Conservation (phyloP, 2,797 vertebrate genomes). For the Sus cebifrons region DNA sequence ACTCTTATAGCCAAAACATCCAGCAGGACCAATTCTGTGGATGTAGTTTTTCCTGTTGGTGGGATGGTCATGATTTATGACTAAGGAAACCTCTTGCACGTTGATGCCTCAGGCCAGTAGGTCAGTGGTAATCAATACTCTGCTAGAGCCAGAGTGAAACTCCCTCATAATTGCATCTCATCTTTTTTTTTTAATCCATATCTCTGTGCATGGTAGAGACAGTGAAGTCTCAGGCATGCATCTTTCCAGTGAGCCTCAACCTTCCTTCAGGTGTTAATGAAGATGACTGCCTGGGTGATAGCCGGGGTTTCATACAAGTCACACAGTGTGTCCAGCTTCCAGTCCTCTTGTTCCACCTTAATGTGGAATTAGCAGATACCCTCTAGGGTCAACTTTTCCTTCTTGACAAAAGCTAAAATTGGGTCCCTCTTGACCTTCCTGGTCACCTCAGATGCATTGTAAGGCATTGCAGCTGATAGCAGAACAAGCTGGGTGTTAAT, state of each 20-base stretch:
- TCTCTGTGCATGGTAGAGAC: constrained; percentile 96
- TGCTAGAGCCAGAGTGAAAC: constrained; percentile 95
- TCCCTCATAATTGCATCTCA: constrained; percentile 96
- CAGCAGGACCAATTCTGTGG: constrained; percentile 93
- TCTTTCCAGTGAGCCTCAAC: constrained; percentile 95
- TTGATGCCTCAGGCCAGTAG: constrained; percentile 95
- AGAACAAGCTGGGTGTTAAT: constrained; percentile 94
- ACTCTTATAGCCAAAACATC: constrained; percentile 93
- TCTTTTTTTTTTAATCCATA: constrained; percentile 95
- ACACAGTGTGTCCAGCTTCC: constrained; percentile 96
- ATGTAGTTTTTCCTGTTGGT: constrained; percentile 93
- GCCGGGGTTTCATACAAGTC: constrained; percentile 96
- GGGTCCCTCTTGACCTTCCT: constrained; percentile 96
- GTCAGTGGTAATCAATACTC: constrained; percentile 96
- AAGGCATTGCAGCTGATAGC: constrained; percentile 95
- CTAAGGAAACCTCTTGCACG: constrained; percentile 93
- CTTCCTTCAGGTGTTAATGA: constrained; percentile 96
- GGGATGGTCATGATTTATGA: constrained; percentile 94
- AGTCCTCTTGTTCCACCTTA: constrained; percentile 95
- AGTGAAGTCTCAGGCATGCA: constrained; percentile 95
- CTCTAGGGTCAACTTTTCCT: constrained; percentile 95
- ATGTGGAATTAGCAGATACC: constrained; percentile 96
- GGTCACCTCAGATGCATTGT: constrained; percentile 95
- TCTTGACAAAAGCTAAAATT: constrained; percentile 95
- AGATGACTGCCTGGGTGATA: constrained; percentile 96